Percentiles rank a stretch among this genome's conserved stretches.
These are phyloP conservation scores for Chloropsis hardwickii DNA, from an alignment of 2,113 vertebrate species.

Conservation along the genomic window DNA sequence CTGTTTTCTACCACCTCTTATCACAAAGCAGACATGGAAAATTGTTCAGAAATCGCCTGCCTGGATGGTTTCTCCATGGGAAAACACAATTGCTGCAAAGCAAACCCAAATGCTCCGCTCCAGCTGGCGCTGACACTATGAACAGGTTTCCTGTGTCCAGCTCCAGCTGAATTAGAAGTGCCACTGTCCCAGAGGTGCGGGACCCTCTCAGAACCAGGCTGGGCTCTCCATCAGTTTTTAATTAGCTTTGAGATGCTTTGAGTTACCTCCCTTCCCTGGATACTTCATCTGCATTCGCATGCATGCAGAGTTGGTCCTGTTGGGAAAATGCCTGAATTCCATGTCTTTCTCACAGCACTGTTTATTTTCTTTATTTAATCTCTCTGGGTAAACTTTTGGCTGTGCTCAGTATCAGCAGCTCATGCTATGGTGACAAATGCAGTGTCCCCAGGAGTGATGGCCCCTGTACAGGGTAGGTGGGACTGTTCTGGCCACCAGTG, in stretches of 20 bases:
- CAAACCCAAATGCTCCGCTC: background rate
- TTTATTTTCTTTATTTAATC: background rate
- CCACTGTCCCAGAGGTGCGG: fast-evolving
- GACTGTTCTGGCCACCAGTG: background rate
- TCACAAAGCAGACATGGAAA: background rate
- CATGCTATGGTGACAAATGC: fast-evolving
- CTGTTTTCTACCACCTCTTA: background rate
- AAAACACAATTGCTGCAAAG: background rate
- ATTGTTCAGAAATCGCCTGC: background rate
- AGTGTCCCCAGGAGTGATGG: background rate
- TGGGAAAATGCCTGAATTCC: background rate
- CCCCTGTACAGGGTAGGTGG: background rate
- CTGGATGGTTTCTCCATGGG: background rate
- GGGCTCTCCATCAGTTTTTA: background rate
- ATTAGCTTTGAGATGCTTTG: background rate
- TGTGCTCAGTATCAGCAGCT: background rate
- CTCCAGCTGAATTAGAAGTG: background rate
- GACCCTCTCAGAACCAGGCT: fast-evolving
- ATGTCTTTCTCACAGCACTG: fast-evolving
- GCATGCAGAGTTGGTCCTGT: fast-evolving
- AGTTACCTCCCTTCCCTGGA: background rate
- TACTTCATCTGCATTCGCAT: fast-evolving
- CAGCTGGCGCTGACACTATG: fast-evolving
- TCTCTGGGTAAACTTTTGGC: background rate
- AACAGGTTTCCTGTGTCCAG: background rate